Percentiles rank a stretch among this genome's conserved stretches.
phyloP scores from a whole-genome alignment of 2,113 vertebrate species.

The Heptranchias perlo region DNA sequence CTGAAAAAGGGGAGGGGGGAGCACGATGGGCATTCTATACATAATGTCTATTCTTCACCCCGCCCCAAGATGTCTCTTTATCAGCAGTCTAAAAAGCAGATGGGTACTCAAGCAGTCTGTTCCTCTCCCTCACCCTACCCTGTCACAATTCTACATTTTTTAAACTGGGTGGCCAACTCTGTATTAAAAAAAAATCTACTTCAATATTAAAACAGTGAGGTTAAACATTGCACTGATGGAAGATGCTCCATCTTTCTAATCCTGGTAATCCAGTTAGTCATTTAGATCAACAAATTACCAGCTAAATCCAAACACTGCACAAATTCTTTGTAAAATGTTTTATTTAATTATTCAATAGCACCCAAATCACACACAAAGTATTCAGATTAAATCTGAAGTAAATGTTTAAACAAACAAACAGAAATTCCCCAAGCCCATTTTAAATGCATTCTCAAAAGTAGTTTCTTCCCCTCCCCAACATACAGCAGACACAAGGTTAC shows the following conservation, averaged over 20 bases:
- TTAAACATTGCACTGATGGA: background rate
- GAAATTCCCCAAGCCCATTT: background rate
- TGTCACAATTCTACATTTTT: no score
- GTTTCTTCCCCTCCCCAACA: background rate
- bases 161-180: no score
- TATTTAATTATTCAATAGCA: conserved; percentile 30
- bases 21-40: no score
- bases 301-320: conserved; percentile 8
- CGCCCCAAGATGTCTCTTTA: no score
- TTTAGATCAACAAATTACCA: background rate
- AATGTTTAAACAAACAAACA: conserved; percentile 7
- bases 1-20: no score
- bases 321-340: conserved; percentile 15
- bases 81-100: no score
- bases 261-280: background rate
- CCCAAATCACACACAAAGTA: background rate
- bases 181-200: background rate
- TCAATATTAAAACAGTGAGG: background rate
- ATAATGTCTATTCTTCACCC: no score
- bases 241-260: background rate
- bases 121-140: no score
- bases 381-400: conserved; percentile 19
- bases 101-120: no score
- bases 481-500: background rate
- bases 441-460: conserved; percentile 11